These are phyloP conservation scores for Dryoscopus gambensis DNA, from an alignment of 2,113 vertebrate species.

Conservation along the genomic window DNA sequence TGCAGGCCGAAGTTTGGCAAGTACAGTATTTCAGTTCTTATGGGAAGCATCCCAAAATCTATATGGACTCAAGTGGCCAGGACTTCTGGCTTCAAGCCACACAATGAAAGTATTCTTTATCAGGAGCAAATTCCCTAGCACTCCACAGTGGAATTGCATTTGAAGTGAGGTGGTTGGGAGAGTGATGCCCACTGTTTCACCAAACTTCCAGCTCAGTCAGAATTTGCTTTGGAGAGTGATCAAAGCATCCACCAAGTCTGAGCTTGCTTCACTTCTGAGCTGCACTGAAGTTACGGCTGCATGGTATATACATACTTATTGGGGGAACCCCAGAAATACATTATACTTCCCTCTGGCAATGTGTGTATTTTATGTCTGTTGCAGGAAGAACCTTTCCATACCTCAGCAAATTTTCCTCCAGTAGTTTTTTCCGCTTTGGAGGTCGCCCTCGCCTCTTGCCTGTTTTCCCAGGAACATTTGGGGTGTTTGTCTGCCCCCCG, in stretches of 20 bases:
- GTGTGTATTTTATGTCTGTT: accelerated
- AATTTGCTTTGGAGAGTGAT: slow-evolving; percentile 17
- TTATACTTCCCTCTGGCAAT: background rate
- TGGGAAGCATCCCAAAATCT: background rate
- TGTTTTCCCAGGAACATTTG: slow-evolving; percentile 70
- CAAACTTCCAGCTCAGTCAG: background rate
- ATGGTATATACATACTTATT: background rate
- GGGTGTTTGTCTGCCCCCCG: slow-evolving; percentile 62
- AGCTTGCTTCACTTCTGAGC: background rate
- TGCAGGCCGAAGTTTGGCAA: background rate
- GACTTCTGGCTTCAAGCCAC: background rate
- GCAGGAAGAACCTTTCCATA: slow-evolving; percentile 53
- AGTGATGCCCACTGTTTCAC: background rate
- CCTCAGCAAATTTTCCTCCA: slow-evolving; percentile 80
- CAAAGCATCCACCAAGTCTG: background rate
- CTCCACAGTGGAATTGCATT: background rate
- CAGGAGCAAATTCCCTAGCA: background rate
- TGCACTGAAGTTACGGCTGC: background rate
- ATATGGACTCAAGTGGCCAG: background rate
- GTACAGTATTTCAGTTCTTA: background rate
- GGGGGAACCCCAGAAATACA: slow-evolving; percentile 25
- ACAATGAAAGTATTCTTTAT: background rate
- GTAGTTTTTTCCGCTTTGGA: slow-evolving; percentile 85
- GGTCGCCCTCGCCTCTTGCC: slow-evolving; percentile 91
- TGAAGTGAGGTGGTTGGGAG: background rate